These are phyloP conservation scores for Myotis myotis DNA, from an alignment of 2,797 vertebrate species.

Conservation along the genomic window DNA sequence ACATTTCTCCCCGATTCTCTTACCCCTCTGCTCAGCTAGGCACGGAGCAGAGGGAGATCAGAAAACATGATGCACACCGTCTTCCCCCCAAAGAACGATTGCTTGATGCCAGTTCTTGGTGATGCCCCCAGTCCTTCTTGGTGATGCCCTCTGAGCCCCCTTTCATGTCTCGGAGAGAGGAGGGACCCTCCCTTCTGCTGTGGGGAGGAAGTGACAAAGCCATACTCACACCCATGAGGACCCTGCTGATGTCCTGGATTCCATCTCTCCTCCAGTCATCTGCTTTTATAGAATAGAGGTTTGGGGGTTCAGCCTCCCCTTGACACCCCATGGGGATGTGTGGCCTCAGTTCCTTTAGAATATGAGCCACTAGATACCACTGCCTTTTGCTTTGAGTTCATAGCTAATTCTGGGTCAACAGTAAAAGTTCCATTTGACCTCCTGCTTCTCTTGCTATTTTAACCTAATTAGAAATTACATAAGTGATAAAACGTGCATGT, in stretches of 20 bases:
- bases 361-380: not conserved
- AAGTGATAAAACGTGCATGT: conserved; percentile 57
- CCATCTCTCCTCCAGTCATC: not conserved
- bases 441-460: not conserved
- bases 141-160: not conserved
- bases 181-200: not conserved
- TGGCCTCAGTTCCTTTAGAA: not conserved
- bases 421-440: not conserved
- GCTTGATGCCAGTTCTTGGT: too few species aligned
- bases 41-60: not conserved
- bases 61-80: not conserved
- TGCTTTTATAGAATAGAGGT: not conserved
- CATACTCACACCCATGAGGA: rapidly evolving
- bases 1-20: not conserved
- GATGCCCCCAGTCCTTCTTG: not conserved
- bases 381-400: not conserved
- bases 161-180: not conserved
- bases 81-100: not conserved
- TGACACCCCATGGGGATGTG: rapidly evolving
- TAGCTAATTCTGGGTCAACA: conserved; percentile 46
- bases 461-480: conserved; percentile 71
- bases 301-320: not conserved
- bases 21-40: not conserved
- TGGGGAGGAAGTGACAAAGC: not conserved
- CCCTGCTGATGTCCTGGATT: not conserved